Evolutionary conservation across 1,140 invertebrate genomes (phyloP).

Genomic region (Holcopasites calliopsidis): DNA sequence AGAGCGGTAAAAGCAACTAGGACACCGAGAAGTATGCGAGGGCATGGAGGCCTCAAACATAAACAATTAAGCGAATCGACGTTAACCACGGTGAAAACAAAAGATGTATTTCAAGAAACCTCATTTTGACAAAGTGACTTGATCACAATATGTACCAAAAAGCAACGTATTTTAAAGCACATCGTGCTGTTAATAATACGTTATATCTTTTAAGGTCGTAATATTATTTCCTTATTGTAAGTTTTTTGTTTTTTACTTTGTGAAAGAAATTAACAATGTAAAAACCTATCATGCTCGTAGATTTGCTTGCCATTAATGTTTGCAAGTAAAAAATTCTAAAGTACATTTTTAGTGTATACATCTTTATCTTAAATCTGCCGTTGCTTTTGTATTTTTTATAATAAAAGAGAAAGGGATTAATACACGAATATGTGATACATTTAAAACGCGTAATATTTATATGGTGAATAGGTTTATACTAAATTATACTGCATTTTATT

Average conservation of each 20-base stretch:
- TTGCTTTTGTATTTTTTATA: background rate
- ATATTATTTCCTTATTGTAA: background rate
- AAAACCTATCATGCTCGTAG: slow-evolving; percentile 12
- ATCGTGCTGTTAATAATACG: slow-evolving; percentile 3
- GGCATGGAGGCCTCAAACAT: slow-evolving; percentile 64
- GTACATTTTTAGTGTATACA: background rate
- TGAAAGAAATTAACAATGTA: background rate
- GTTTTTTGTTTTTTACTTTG: background rate
- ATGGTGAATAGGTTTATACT: slow-evolving; percentile 6
- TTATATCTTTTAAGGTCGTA: too few species aligned
- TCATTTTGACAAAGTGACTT: slow-evolving; percentile 51
- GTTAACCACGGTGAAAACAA: slow-evolving; percentile 65
- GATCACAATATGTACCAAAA: background rate
- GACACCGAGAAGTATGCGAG: slow-evolving; percentile 47
- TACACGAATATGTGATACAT: slow-evolving; percentile 21
- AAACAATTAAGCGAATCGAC: slow-evolving; percentile 74
- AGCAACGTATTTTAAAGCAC: slow-evolving; percentile 13
- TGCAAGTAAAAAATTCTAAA: background rate
- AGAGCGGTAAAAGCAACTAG: slow-evolving; percentile 58
- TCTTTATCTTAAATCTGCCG: background rate
- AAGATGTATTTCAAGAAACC: slow-evolving; percentile 74
- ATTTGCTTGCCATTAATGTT: background rate
- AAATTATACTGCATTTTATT: slow-evolving; percentile 17
- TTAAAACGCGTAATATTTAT: slow-evolving; percentile 22
- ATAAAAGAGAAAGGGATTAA: background rate